Evolutionary conservation across 2,888 invertebrate genomes (phyloP).

Genomic region (Andrena praecox): DNA sequence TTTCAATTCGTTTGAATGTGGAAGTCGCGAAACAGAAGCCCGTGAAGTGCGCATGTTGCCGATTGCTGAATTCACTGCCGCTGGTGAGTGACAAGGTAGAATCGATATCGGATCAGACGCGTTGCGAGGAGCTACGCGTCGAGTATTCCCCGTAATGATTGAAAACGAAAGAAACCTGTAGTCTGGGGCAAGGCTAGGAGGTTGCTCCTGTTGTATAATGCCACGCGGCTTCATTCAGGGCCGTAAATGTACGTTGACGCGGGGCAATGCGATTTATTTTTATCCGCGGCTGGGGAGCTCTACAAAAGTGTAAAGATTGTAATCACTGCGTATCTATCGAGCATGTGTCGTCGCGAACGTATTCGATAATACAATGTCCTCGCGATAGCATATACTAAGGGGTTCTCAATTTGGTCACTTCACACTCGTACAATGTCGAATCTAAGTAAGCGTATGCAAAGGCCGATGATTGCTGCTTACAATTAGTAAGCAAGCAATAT

Average conservation of each 20-base stretch:
- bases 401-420: too few relatives aligned
- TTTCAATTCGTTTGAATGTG: neutral
- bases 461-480: too few relatives aligned
- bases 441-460: too few relatives aligned
- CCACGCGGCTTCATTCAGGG: constrained; percentile 61
- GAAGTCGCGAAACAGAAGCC: neutral
- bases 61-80: neutral
- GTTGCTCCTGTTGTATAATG: constrained; percentile 70
- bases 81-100: neutral
- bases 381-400: too few relatives aligned
- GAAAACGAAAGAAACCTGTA: constrained; percentile 44
- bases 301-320: neutral
- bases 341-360: too few relatives aligned
- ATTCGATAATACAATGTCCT: too few relatives aligned
- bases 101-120: neutral
- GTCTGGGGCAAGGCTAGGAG: constrained; percentile 67
- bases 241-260: constrained; percentile 50
- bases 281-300: constrained; percentile 16
- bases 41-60: neutral
- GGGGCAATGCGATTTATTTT: constrained; percentile 63
- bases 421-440: too few relatives aligned
- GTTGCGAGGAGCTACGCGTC: neutral
- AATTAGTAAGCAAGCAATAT: too few relatives aligned
- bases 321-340: neutral
- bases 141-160: constrained; percentile 20